Evolutionary conservation across 2,113 vertebrate genomes (phyloP).

Genomic region (Brevimyrus niger): DNA sequence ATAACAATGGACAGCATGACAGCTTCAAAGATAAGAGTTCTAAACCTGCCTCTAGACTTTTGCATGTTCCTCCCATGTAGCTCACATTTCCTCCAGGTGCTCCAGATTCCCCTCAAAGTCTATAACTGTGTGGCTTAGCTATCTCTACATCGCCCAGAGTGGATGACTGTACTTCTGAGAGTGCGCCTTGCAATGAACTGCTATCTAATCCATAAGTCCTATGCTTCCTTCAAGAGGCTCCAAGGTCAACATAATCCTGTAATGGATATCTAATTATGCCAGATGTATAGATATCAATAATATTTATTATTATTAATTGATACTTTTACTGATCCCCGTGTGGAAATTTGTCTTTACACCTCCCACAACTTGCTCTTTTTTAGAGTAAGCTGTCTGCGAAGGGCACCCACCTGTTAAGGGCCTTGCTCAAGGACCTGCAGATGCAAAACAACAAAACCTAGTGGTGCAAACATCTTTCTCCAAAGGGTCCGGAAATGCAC

Average conservation of each 20-base stretch:
- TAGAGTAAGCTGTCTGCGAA: no score
- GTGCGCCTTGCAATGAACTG: neutral
- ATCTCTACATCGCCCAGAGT: neutral
- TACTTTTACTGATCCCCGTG: no score
- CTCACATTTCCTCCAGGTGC: neutral
- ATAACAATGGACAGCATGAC: neutral
- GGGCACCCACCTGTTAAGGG: no score
- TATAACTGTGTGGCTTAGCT: neutral
- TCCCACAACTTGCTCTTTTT: no score
- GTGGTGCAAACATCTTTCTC: neutral
- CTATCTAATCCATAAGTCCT: neutral
- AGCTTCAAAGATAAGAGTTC: neutral
- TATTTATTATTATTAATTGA: no score
- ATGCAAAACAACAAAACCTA: neutral
- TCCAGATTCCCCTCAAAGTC: neutral
- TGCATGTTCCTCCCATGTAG: neutral
- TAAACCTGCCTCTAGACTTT: neutral
- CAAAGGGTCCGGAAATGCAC: neutral
- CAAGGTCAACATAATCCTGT: neutral
- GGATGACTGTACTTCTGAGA: neutral
- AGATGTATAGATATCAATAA: neutral
- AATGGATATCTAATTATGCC: neutral
- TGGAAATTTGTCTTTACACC: no score
- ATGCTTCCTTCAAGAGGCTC: neutral
- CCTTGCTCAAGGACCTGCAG: no score